Conservation (phyloP, 2,888 invertebrate genomes). For the Ophion slaviceki region DNA sequence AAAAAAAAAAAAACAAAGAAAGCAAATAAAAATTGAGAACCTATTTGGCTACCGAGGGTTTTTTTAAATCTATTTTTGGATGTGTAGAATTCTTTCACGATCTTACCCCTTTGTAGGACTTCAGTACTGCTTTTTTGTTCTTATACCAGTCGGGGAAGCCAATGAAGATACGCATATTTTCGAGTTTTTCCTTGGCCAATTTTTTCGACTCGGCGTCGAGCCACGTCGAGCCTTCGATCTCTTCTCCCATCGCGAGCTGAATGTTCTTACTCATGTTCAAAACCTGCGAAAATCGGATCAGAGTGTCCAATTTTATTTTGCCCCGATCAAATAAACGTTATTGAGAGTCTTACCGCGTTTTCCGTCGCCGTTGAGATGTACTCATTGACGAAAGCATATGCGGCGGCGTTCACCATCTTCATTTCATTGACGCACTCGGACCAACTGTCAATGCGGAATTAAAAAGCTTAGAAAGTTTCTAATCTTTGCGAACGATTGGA, state of each 20-base stretch:
- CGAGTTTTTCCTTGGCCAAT: constrained; percentile 84
- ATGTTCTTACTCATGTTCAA: constrained; percentile 83
- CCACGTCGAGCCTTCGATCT: constrained; percentile 85
- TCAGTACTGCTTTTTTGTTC: constrained; percentile 83
- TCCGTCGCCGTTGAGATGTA: constrained; percentile 56
- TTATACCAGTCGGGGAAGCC: constrained; percentile 86
- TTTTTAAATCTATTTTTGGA: not conserved
- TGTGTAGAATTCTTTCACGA: not conserved
- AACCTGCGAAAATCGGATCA: not conserved
- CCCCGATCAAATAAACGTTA: not conserved
- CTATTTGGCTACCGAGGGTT: too few species aligned
- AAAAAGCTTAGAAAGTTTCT: not conserved
- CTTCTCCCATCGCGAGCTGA: constrained; percentile 84
- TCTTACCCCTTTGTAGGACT: constrained; percentile 84
- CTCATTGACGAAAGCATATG: constrained; percentile 58
- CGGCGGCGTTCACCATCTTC: constrained; percentile 60
- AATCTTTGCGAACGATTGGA: not conserved
- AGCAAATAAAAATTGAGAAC: not conserved
- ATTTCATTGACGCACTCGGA: constrained; percentile 56
- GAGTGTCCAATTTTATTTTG: not conserved
- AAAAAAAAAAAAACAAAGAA: not conserved
- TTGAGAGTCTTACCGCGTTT: constrained; percentile 36
- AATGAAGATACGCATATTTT: constrained; percentile 84
- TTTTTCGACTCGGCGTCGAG: constrained; percentile 85
- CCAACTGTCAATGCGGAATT: constrained; percentile 44